Percentiles rank a stretch among this genome's conserved stretches.
phyloP scores from a whole-genome alignment of 2,113 vertebrate species.

The Miniopterus natalensis region DNA sequence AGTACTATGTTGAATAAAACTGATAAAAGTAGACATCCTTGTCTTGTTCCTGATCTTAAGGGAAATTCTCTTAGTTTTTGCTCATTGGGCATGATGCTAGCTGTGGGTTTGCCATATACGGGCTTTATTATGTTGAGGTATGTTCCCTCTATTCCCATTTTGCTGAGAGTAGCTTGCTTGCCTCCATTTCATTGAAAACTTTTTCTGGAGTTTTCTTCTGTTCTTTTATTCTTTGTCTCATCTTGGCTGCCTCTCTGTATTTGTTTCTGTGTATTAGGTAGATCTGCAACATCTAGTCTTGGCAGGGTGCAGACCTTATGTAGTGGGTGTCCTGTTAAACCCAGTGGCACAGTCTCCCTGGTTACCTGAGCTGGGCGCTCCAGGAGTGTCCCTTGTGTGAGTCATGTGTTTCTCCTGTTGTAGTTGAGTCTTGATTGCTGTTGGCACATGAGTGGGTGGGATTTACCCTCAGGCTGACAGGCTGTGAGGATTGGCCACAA shows the following conservation, averaged over 20 bases:
- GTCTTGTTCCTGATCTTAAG: not conserved
- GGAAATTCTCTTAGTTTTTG: not conserved
- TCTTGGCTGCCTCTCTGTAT: not conserved
- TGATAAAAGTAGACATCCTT: not conserved
- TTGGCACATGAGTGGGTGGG: not conserved
- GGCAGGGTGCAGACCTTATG: not conserved
- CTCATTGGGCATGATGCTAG: not conserved
- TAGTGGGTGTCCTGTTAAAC: not conserved
- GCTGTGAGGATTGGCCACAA: not conserved
- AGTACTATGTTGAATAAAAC: not conserved
- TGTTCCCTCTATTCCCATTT: not conserved
- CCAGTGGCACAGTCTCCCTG: not conserved
- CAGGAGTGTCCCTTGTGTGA: not conserved
- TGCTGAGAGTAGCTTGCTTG: not conserved
- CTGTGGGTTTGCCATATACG: not conserved
- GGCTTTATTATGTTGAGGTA: not conserved
- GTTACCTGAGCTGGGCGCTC: not conserved
- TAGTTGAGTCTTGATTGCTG: not conserved
- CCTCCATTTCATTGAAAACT: not conserved
- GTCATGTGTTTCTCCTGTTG: not conserved
- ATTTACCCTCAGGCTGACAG: not conserved
- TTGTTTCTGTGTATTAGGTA: not conserved
- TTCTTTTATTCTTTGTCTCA: not conserved
- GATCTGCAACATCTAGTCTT: not conserved
- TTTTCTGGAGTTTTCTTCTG: not conserved